phyloP scores from a whole-genome alignment of 2,888 invertebrate species.

The Eristalis tenax region DNA sequence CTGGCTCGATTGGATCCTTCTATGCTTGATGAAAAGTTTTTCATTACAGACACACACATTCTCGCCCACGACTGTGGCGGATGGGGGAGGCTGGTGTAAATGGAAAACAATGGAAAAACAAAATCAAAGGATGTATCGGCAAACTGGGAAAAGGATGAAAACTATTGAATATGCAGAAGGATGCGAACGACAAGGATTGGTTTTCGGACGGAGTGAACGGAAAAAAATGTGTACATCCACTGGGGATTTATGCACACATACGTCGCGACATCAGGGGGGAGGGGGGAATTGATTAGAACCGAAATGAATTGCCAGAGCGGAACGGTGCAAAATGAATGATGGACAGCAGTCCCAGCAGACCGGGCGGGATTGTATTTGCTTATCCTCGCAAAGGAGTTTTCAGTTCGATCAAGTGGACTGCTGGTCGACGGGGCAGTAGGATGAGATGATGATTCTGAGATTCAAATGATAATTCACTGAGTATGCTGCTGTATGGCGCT shows the following conservation, averaged over 20 bases:
- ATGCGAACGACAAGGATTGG: slow-evolving; percentile 21
- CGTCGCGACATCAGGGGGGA: slow-evolving; percentile 3
- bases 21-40: slow-evolving; percentile 38
- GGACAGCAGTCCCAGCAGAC: not conserved
- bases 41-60: slow-evolving; percentile 28
- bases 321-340: slow-evolving; percentile 45
- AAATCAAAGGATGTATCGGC: slow-evolving; percentile 41
- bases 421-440: not conserved
- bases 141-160: slow-evolving; percentile 8
- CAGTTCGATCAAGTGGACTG: not conserved
- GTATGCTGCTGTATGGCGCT: not conserved
- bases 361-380: slow-evolving; percentile 18
- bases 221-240: not conserved
- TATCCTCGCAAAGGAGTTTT: not conserved
- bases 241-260: slow-evolving; percentile 36
- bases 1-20: not conserved
- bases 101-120: slow-evolving; percentile 49
- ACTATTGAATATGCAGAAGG: slow-evolving; percentile 7
- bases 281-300: slow-evolving; percentile 45
- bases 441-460: not conserved
- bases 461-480: not conserved
- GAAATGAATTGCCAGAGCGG: slow-evolving; percentile 36
- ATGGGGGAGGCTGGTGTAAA: not conserved
- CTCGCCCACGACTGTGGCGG: not conserved
- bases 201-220: not conserved